Percentiles rank a stretch among this genome's conserved stretches.
These are phyloP conservation scores for Drosophila affinis DNA, from an alignment of 2,888 invertebrate species.

Conservation along the genomic window DNA sequence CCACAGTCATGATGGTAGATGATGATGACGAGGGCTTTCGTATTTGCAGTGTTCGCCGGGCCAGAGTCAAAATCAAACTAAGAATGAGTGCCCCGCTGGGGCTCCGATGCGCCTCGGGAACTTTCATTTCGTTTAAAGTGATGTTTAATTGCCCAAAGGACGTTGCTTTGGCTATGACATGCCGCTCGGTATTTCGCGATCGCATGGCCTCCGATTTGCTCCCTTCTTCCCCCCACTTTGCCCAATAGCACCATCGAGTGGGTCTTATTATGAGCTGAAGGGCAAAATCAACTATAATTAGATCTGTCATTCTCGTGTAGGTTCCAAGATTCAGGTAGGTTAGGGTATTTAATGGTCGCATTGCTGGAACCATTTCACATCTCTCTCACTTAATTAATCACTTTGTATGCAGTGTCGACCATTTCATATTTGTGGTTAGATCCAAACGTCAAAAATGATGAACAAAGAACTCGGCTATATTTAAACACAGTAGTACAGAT, in stretches of 20 bases:
- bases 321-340: neutral
- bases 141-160: constrained; percentile 38
- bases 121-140: constrained; percentile 48
- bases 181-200: no score
- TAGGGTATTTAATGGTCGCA: constrained; percentile 1
- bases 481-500: constrained; percentile 29
- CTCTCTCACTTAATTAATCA: constrained; percentile 46
- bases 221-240: neutral
- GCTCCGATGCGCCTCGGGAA: constrained; percentile 59
- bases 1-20: constrained; percentile 58
- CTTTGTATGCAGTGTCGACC: constrained; percentile 44
- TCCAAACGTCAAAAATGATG: constrained; percentile 46
- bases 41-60: constrained; percentile 30
- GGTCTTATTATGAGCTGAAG: neutral
- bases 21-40: neutral
- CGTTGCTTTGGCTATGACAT: neutral
- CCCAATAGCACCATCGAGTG: neutral
- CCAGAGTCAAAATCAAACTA: constrained; percentile 64
- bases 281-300: neutral
- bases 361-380: constrained; percentile 11
- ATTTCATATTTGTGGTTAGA: constrained; percentile 37
- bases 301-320: neutral
- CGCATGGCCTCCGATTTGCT: neutral
- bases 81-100: constrained; percentile 36
- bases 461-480: constrained; percentile 51